Evolutionary conservation across 2,888 invertebrate species (phyloP).

Genomic region (Agrochola lota): DNA sequence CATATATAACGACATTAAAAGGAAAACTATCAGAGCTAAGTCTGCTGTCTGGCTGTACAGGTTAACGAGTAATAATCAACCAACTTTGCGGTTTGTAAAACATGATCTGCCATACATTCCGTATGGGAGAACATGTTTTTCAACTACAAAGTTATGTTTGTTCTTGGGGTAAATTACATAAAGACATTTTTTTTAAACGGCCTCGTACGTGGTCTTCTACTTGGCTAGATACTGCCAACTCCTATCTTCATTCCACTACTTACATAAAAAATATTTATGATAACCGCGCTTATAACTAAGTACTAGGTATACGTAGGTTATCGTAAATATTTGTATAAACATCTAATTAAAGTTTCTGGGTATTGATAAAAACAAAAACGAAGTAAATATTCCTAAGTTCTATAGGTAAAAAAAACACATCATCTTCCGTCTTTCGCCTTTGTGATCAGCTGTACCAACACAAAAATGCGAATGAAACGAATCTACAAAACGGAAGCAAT

Average conservation of each 20-base stretch:
- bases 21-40: no score
- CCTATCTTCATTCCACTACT: not conserved
- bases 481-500: slow-evolving; percentile 72
- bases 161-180: no score
- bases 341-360: not conserved
- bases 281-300: not conserved
- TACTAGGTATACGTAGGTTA: not conserved
- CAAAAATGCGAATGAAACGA: slow-evolving; percentile 59
- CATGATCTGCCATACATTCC: no score
- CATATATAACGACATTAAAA: no score
- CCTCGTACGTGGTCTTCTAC: not conserved
- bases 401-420: not conserved
- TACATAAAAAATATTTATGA: slow-evolving; percentile 4
- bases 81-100: no score
- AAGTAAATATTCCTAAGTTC: not conserved
- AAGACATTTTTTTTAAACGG: not conserved
- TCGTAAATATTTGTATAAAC: slow-evolving; percentile 5
- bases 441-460: not conserved
- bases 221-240: not conserved
- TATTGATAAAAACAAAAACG: not conserved
- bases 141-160: no score
- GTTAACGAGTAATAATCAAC: no score
- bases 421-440: not conserved
- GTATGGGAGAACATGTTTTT: no score
- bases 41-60: no score